Percentiles rank a stretch among this genome's conserved stretches.
These are phyloP conservation scores for Pygoscelis antarcticus DNA, from an alignment of 2,113 vertebrate genomes.

Conservation along the genomic window DNA sequence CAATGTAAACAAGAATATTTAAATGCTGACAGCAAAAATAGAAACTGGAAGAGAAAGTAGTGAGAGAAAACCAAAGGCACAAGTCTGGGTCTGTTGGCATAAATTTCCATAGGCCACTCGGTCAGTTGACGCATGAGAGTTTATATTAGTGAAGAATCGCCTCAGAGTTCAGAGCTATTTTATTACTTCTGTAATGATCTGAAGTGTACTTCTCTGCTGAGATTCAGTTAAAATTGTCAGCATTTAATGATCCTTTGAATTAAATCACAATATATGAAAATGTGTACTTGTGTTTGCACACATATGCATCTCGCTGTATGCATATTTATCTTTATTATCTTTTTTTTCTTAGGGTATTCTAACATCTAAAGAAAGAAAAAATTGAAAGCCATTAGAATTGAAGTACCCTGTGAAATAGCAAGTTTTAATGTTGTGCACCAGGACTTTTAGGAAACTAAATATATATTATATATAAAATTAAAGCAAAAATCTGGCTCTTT, in stretches of 20 bases:
- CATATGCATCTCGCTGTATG: background rate
- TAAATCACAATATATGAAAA: background rate
- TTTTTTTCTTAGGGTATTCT: background rate
- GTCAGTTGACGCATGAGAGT: background rate
- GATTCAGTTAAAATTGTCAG: background rate
- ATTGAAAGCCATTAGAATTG: background rate
- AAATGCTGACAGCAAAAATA: background rate
- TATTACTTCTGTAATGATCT: constrained; percentile 3
- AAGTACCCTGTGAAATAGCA: background rate
- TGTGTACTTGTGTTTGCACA: background rate
- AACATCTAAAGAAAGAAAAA: background rate
- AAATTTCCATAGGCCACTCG: background rate
- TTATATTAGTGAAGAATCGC: background rate
- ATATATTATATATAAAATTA: background rate
- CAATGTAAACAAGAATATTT: background rate
- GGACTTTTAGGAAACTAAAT: background rate
- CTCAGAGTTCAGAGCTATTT: constrained; percentile 17
- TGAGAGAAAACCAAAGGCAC: background rate
- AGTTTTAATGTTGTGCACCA: background rate
- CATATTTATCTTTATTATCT: background rate
- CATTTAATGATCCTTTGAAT: background rate
- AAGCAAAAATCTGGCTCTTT: background rate
- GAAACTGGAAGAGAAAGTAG: constrained; percentile 10
- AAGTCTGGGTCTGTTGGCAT: background rate
- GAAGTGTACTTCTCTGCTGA: background rate